These are phyloP conservation scores for Siderastrea radians DNA, from an alignment of 92 coral and sea anemone species.

Conservation along the genomic window DNA sequence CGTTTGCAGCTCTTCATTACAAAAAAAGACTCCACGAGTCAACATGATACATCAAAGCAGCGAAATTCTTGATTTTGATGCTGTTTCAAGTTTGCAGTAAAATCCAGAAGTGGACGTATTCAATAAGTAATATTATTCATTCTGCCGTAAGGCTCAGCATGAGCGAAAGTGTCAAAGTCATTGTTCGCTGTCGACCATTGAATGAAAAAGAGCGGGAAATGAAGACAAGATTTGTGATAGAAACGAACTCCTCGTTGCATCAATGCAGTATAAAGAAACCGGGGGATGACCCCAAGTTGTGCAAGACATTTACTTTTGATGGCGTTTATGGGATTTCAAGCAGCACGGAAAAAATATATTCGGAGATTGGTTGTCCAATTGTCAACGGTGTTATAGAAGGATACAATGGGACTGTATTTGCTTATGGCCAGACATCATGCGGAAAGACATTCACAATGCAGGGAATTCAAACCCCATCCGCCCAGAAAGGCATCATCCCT, in stretches of 20 bases:
- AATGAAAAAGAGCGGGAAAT: constrained; percentile 74
- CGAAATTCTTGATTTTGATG: background rate
- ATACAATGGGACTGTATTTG: constrained; percentile 92
- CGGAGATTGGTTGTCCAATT: constrained; percentile 88
- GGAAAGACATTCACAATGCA: constrained; percentile 95
- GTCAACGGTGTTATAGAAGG: constrained; percentile 90
- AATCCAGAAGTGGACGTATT: background rate
- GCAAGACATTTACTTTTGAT: constrained; percentile 82
- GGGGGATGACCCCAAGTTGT: constrained; percentile 41
- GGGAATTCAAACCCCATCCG: constrained; percentile 65
- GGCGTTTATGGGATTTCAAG: constrained; percentile 84
- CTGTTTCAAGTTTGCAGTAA: background rate
- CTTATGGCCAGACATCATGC: constrained; percentile 92
- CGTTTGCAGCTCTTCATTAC: too few species aligned
- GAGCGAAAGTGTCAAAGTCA: constrained; percentile 87
- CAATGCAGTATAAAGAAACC: constrained; percentile 76
- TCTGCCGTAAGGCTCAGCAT: constrained; percentile 26
- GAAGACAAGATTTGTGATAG: constrained; percentile 76
- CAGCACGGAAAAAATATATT: constrained; percentile 81
- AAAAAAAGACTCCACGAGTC: too few species aligned
- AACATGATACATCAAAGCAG: too few species aligned
- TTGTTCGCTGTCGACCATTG: constrained; percentile 90
- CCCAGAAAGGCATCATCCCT: constrained; percentile 82
- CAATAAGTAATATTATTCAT: background rate
- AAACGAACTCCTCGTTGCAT: constrained; percentile 68